Conservation (phyloP, 2,113 vertebrate species). For the Stigmatopora argus region DNA sequence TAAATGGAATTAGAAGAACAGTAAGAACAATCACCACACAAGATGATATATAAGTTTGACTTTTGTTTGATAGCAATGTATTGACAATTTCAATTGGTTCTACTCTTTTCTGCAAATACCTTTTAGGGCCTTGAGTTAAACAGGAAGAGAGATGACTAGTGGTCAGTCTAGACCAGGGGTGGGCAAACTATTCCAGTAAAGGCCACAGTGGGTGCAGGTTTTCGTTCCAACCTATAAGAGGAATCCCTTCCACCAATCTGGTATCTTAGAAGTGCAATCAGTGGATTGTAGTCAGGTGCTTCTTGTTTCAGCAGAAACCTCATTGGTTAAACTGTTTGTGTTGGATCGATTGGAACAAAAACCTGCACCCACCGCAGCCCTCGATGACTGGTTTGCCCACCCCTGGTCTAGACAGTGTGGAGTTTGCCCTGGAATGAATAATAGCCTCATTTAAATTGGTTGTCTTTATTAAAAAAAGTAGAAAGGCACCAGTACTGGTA, state of each 20-base stretch:
- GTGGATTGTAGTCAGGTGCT: no score
- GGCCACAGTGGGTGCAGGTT: no score
- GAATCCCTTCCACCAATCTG: no score
- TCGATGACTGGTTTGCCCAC: no score
- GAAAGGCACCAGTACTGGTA: constrained; percentile 26
- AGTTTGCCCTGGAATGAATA: constrained; percentile 12
- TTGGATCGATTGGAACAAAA: no score
- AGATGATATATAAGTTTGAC: not conserved
- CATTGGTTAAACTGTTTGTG: no score
- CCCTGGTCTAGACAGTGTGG: no score
- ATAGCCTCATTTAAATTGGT: constrained; percentile 21
- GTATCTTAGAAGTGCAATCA: no score
- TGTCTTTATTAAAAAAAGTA: constrained; percentile 33
- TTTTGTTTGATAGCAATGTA: not conserved
- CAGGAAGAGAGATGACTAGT: constrained; percentile 7
- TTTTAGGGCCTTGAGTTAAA: not conserved
- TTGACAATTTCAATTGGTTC: not conserved
- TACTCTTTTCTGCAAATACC: constrained; percentile 13
- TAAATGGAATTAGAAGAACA: constrained; percentile 21
- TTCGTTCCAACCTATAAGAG: no score
- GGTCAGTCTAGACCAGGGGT: constrained; percentile 7
- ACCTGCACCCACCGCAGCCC: no score
- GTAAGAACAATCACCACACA: constrained; percentile 17
- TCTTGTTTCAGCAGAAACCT: no score
- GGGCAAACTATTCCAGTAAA: no score